phyloP scores from a whole-genome alignment of 1,140 invertebrate genomes.

The Dufourea novaeangliae region DNA sequence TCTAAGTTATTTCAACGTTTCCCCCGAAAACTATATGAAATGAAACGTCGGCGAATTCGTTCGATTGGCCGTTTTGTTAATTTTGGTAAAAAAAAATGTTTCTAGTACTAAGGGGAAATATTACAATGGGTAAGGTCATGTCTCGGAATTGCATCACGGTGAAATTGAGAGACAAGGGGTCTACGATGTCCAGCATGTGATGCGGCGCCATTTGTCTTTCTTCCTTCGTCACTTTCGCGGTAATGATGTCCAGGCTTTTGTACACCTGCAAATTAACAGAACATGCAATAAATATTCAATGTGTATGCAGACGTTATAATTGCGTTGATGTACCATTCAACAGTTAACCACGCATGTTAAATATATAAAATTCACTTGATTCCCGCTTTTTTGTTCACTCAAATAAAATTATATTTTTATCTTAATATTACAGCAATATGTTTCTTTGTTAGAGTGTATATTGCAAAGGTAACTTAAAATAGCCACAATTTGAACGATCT shows the following conservation, averaged over 20 bases:
- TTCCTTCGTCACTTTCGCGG: slow-evolving; percentile 95
- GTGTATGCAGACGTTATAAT: background rate
- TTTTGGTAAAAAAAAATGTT: background rate
- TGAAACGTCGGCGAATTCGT: too few relatives aligned
- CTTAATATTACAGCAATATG: too few relatives aligned
- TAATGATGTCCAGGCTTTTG: slow-evolving; percentile 95
- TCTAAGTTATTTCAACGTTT: background rate
- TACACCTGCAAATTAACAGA: slow-evolving; percentile 88
- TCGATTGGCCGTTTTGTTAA: background rate
- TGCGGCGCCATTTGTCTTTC: slow-evolving; percentile 90
- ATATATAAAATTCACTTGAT: too few relatives aligned
- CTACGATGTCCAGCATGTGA: slow-evolving; percentile 94
- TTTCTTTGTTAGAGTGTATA: too few relatives aligned
- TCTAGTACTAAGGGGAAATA: slow-evolving; percentile 2
- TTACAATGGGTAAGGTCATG: slow-evolving; percentile 91
- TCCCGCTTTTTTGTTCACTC: too few relatives aligned
- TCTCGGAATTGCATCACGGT: slow-evolving; percentile 94
- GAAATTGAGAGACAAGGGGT: slow-evolving; percentile 88
- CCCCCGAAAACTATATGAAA: too few relatives aligned
- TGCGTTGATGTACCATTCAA: too few relatives aligned
- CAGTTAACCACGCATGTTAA: too few relatives aligned
- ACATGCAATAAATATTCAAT: background rate
- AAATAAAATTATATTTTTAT: too few relatives aligned
- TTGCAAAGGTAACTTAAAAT: background rate
- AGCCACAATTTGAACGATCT: too few relatives aligned